Conservation (phyloP, 2,888 invertebrate species). For the Morpho deidamia region DNA sequence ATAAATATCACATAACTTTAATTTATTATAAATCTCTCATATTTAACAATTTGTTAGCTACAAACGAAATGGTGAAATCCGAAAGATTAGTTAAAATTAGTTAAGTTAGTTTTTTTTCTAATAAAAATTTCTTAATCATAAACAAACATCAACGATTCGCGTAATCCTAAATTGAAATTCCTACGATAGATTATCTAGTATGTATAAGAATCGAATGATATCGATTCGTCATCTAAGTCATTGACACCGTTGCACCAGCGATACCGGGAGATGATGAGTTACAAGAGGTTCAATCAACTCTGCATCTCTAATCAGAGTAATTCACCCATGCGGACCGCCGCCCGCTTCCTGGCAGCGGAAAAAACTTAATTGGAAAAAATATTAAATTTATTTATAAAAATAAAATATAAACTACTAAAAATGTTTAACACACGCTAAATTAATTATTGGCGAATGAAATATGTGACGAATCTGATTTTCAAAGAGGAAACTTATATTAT, state of each 20-base stretch:
- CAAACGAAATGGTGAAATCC: no score
- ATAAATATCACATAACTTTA: no score
- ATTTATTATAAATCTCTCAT: no score
- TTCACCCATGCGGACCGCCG: conserved; percentile 21
- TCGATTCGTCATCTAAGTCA: conserved; percentile 70
- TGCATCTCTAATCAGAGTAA: conserved; percentile 62
- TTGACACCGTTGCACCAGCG: conserved; percentile 67
- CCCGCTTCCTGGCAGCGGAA: conserved; percentile 9
- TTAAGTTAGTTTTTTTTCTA: no score
- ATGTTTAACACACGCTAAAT: no score
- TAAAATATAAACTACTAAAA: background rate
- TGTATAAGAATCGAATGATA: conserved; percentile 11
- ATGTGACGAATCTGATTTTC: no score
- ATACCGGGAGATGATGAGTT: conserved; percentile 67
- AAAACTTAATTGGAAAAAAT: conserved; percentile 8
- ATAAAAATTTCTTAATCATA: background rate
- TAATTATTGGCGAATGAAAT: no score
- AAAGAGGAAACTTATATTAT: no score
- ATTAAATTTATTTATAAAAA: background rate
- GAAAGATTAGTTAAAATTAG: no score
- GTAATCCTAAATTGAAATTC: background rate
- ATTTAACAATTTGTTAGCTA: no score
- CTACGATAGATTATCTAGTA: conserved; percentile 5
- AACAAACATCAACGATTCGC: background rate
- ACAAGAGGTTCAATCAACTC: conserved; percentile 62